phyloP scores from a whole-genome alignment of 1,140 invertebrate genomes.

The Scylla paramamosain region DNA sequence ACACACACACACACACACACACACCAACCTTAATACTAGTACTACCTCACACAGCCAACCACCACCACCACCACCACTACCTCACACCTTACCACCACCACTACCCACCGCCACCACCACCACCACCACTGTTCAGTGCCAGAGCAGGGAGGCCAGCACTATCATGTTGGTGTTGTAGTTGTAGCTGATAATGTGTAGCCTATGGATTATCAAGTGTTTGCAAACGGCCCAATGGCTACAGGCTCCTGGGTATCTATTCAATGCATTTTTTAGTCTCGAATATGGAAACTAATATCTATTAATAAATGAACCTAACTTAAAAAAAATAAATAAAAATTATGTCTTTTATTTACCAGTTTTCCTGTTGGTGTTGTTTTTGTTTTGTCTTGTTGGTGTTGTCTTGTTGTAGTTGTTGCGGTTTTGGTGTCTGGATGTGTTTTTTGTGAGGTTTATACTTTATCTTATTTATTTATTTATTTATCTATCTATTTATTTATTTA shows the following conservation, averaged over 20 bases:
- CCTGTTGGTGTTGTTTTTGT: not conserved
- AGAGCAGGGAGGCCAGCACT: not conserved
- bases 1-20: too few species aligned
- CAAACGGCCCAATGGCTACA: conserved; percentile 57
- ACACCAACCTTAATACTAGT: too few species aligned
- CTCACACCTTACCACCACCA: not conserved
- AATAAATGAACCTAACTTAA: conserved; percentile 76
- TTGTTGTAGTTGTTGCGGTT: not conserved
- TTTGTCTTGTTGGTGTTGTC: not conserved
- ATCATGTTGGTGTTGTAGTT: conserved; percentile 70
- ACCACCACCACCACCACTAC: not conserved
- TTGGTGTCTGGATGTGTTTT: not conserved
- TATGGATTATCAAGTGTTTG: conserved; percentile 72
- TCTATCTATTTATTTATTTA: not conserved
- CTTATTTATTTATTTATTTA: not conserved
- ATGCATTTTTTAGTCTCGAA: conserved; percentile 74
- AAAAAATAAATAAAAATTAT: not conserved
- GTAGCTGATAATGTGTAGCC: conserved; percentile 74
- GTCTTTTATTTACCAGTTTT: conserved; percentile 15
- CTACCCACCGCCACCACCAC: not conserved
- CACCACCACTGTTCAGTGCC: not conserved
- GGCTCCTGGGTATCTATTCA: conserved; percentile 70
- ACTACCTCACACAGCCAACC: not conserved
- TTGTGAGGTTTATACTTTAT: not conserved
- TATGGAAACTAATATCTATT: conserved; percentile 75